A percentile compares a stretch with the other conserved stretches of the same genome.
Conservation (phyloP, 2,113 vertebrate genomes). For the Macaca mulatta region DNA sequence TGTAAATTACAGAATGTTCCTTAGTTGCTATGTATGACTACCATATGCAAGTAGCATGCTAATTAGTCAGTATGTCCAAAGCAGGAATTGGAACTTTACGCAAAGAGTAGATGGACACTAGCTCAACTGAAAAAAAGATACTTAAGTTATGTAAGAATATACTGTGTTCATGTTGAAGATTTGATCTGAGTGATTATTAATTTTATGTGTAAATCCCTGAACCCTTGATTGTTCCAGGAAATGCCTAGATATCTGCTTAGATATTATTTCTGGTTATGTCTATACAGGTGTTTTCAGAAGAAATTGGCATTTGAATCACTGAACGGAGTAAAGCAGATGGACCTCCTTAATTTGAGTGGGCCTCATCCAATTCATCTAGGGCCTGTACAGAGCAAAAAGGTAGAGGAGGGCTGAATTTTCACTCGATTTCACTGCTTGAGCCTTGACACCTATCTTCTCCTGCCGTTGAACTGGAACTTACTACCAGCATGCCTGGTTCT, state of each 20-base stretch:
- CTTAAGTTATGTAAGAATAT: background rate
- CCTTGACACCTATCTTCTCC: background rate
- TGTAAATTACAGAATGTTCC: background rate
- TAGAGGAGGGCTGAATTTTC: background rate
- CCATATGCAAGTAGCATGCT: too few species aligned
- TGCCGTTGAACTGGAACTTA: background rate
- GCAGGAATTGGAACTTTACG: background rate
- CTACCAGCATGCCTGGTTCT: background rate
- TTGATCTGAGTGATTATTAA: background rate
- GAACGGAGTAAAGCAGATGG: background rate
- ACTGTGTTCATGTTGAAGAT: background rate
- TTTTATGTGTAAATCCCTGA: background rate
- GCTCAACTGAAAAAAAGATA: background rate
- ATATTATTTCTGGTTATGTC: background rate
- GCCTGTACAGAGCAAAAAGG: background rate
- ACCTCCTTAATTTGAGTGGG: background rate
- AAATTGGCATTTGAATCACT: background rate
- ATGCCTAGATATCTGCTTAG: background rate
- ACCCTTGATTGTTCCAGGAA: too few species aligned
- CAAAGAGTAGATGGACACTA: background rate
- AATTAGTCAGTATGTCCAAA: background rate
- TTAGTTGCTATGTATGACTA: background rate
- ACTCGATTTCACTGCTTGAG: background rate
- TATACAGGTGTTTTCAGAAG: background rate
- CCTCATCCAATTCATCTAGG: background rate